Evolutionary conservation across 2,113 vertebrate species (phyloP).

Genomic region (Salvelinus sp.): DNA sequence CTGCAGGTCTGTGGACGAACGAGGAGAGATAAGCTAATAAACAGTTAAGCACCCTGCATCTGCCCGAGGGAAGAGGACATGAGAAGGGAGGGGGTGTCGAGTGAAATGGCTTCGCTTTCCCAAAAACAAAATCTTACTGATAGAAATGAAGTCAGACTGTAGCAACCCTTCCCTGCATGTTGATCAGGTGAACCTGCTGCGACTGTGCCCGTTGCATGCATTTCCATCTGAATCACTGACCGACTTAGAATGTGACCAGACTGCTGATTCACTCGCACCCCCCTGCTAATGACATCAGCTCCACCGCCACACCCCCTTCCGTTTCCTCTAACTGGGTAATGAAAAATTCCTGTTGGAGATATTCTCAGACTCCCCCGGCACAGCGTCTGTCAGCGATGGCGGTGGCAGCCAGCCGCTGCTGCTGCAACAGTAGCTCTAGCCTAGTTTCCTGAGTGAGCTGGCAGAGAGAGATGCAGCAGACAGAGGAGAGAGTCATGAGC

Average conservation of each 20-base stretch:
- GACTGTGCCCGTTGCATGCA: slow-evolving; percentile 75
- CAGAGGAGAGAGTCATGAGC: slow-evolving; percentile 28
- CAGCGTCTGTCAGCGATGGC: slow-evolving; percentile 25
- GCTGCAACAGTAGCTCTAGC: slow-evolving; percentile 45
- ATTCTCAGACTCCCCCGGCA: slow-evolving; percentile 48
- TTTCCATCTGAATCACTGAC: slow-evolving; percentile 91
- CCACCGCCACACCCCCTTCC: slow-evolving; percentile 52
- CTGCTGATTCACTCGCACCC: slow-evolving; percentile 92
- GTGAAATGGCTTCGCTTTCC: slow-evolving; percentile 12
- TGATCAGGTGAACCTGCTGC: slow-evolving; percentile 68
- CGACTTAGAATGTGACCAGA: slow-evolving; percentile 94
- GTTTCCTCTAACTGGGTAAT: slow-evolving; percentile 72
- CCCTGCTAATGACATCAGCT: slow-evolving; percentile 95
- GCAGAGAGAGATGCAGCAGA: slow-evolving; percentile 33
- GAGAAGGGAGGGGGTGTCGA: slow-evolving; percentile 4
- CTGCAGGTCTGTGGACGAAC: slow-evolving; percentile 76
- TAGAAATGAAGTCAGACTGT: slow-evolving; percentile 10
- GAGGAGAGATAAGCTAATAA: slow-evolving; percentile 21
- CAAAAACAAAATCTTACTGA: slow-evolving; percentile 11
- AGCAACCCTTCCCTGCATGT: slow-evolving; percentile 42
- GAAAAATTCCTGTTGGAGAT: slow-evolving; percentile 69
- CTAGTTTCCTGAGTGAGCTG: slow-evolving; percentile 57
- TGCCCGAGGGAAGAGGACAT: slow-evolving; percentile 15
- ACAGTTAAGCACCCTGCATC: slow-evolving; percentile 21
- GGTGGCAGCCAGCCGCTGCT: slow-evolving; percentile 35